Evolutionary conservation across 64 coral and sea anemone genomes (phyloP).

Genomic region (Anthopleura sola): DNA sequence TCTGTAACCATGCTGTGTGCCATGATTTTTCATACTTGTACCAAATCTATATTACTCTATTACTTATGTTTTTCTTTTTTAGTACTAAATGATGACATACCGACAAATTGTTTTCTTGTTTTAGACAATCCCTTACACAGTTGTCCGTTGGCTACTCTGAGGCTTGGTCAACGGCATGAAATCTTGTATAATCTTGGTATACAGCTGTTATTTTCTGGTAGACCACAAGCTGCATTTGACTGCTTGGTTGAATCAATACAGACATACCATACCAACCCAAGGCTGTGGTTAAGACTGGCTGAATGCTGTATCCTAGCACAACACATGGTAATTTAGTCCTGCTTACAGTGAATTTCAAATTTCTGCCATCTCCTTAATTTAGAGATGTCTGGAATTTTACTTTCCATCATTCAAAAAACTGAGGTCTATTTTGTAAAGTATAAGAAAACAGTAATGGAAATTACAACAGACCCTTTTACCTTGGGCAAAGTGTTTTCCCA

Average conservation of each 20-base stretch:
- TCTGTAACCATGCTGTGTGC: no score
- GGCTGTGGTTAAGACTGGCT: slow-evolving; percentile 89
- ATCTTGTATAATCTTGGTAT: slow-evolving; percentile 96
- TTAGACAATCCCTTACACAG: slow-evolving; percentile 66
- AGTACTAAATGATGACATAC: background rate
- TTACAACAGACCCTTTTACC: no score
- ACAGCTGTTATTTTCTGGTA: slow-evolving; percentile 87
- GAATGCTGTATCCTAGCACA: slow-evolving; percentile 94
- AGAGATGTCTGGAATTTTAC: no score
- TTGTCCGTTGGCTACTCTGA: slow-evolving; percentile 60
- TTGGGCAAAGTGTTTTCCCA: no score
- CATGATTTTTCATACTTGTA: no score
- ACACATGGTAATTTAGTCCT: slow-evolving; percentile 58
- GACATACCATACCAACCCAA: slow-evolving; percentile 91
- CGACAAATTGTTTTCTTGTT: background rate
- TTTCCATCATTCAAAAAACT: no score
- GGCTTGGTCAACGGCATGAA: slow-evolving; percentile 79
- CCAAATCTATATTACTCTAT: no score
- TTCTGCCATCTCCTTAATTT: no score
- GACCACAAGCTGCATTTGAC: slow-evolving; percentile 89
- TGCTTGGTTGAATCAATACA: slow-evolving; percentile 94
- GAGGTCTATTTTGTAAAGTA: no score
- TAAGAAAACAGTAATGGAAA: no score
- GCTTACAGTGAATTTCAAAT: no score
- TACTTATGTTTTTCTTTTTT: background rate